Base-by-base conservation (phyloP, 2,113 vertebrate species). In the Saccopteryx bilineata region DNA sequence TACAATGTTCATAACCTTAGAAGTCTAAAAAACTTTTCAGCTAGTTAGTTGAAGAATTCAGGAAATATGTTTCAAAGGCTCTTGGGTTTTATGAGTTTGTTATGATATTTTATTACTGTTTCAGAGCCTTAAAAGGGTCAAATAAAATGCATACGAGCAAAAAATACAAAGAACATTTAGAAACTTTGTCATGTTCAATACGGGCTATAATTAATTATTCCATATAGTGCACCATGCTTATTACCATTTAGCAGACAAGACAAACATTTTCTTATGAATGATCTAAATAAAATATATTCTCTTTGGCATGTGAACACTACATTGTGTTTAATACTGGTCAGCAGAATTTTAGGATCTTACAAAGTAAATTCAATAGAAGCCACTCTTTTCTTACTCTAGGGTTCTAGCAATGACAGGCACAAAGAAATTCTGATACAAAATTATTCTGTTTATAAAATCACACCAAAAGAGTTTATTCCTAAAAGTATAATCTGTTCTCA, bases 191-290 rank as follows among this genome's bases (percentile, higher is more conserved):
- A 91, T 14, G 89, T 79, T 81, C 72, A 89, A 26, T n/a, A 8
- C 72, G 58, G 15, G 74, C 63, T 71, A 60, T 31, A 87, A 87
- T 94, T 93, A 93, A 97, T 95, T 28, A 87, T 39, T 9, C 26
- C 9, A 94, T 94, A 69, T 11, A 71, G 14, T 24, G 0, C 39
- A 80, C 31, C 93, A 87, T 89, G 83, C 68, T 97, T 28, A 83
- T 95, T 96, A 93, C 60, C 24, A 90, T 96, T 97, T 93, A 89
- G 96, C 56, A 95, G 88, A 83, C 10, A 81, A 79, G 60, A 12
- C 96, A 84, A 87, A 86, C 90, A 28, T 19, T 39, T 33, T 96
- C 68, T 87, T 90, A 63, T n/a, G 85, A 96, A 83, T 33, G 81
- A 1, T 87, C 24, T 69, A 87, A 96, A 7, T 78, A 60, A 88